Conservation (phyloP, 2,113 vertebrate genomes). For the Boulengeromyrus knoepffleri region DNA sequence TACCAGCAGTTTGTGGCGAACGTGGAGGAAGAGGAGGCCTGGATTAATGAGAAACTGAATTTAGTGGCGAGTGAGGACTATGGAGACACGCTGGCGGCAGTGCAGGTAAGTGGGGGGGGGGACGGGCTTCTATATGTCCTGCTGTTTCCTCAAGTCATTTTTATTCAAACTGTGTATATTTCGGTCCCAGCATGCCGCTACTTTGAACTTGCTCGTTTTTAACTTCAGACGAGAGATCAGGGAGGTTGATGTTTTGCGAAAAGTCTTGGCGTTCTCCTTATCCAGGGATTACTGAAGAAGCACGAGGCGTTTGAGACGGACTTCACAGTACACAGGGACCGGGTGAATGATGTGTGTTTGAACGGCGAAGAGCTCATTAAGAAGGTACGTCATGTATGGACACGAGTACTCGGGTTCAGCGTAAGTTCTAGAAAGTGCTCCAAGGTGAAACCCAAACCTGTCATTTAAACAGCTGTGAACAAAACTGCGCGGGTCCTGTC, state of each 20-base stretch:
- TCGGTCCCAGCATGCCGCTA: not conserved
- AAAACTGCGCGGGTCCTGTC: not conserved
- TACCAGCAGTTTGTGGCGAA: constrained; percentile 99
- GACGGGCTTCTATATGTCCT: not conserved
- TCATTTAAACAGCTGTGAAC: not conserved
- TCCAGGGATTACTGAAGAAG: constrained; percentile 89
- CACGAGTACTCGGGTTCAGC: not conserved
- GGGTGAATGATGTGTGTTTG: constrained; percentile 85
- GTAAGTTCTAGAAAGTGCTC: not conserved
- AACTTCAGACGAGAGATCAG: not conserved
- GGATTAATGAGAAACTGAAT: constrained; percentile 98
- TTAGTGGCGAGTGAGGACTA: constrained; percentile 94
- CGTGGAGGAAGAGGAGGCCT: constrained; percentile 96
- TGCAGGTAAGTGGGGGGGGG: constrained; percentile 63
- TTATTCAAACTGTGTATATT: not conserved
- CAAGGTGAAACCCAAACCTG: not conserved
- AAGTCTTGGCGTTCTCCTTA: not conserved
- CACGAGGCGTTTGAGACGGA: constrained; percentile 96
- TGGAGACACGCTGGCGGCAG: constrained; percentile 88
- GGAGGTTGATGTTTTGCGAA: not conserved
- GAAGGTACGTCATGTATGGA: constrained; percentile 64
- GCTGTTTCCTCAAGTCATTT: not conserved
- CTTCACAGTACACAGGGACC: constrained; percentile 92
- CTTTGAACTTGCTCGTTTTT: not conserved
- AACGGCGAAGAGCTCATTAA: constrained; percentile 93